Evolutionary conservation across 2,888 invertebrate species (phyloP), one percentile per base, ranked within the genome.

Genomic region (Andrena camellia): DNA sequence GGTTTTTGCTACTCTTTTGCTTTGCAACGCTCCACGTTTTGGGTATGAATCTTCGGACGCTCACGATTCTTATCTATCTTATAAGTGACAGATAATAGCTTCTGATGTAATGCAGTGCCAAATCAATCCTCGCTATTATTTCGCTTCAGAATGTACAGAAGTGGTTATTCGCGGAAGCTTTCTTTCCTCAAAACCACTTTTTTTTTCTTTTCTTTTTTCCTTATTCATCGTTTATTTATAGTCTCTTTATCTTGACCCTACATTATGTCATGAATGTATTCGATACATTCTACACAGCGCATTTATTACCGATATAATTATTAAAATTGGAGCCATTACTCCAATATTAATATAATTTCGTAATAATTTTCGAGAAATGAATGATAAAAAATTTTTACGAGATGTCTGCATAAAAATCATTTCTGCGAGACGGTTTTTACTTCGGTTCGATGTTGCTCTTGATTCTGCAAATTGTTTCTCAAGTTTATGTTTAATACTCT

Each of bases 21-120:
- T 86, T 80, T 54, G 76, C 79, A 62, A 72, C 88, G 67, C 73
- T 89, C 50, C 83, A 84, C 42, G 81, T 85, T 52, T 88, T 88
- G 83, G 90, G 90, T 90, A 86, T 78, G 69, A 69, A 63, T 70
- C 81, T 68, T 59, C 59, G 54, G 69, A 66, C 52, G 13, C 6
- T 62, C 52, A 13, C 10, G 50, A n/a, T 62, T 35, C 17, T 4
- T 42, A 48, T 60, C n/a, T 35, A 29, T 54, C 26, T 33, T 10
- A 2, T 23, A 54, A 29, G 48, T 23, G 33, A 52, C 17, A 59
- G 63, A 6, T 67, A 48, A 60, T 7, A 48, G 70, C 71, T 64
- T 29, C 10, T 52, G 26, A 48, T 66, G 2, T 50, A n/a, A 10
- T 2, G 2, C 7, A 29, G 54, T 23, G 7, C 54, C 26, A 35